A percentile compares a stretch with the other conserved stretches of the same genome.
phyloP scores from a whole-genome alignment of 1,140 invertebrate species.

The Pseudomyrmex cubaensis region DNA sequence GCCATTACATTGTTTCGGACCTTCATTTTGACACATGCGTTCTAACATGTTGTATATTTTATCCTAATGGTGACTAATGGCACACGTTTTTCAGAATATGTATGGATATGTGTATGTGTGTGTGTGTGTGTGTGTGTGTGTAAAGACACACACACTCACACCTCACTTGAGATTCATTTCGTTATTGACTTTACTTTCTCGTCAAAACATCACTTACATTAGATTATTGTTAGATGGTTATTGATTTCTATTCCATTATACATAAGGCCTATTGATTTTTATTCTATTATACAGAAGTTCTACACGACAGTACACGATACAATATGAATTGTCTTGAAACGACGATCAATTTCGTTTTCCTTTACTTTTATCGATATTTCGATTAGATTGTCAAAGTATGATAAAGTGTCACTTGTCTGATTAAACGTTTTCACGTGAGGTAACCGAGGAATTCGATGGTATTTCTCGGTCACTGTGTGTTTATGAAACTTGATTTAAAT shows the following conservation, averaged over 20 bases:
- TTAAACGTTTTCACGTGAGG: constrained; percentile 2
- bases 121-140: too few species aligned
- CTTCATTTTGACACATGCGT: too few species aligned
- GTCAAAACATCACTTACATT: neutral
- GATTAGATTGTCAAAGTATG: constrained; percentile 3
- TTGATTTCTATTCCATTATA: neutral
- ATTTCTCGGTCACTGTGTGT: neutral
- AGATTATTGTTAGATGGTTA: neutral
- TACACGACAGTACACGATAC: too few species aligned
- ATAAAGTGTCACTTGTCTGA: neutral
- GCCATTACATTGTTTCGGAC: too few species aligned
- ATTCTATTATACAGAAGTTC: neutral
- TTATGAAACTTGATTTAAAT: constrained; percentile 38
- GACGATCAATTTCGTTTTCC: neutral
- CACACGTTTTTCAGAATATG: too few species aligned
- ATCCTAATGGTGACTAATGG: too few species aligned
- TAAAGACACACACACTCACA: neutral
- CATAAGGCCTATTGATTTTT: neutral
- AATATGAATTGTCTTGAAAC: constrained; percentile 2
- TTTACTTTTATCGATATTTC: neutral
- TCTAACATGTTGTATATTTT: too few species aligned
- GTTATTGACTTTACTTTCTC: neutral
- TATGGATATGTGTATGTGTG: too few species aligned
- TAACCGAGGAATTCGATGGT: neutral
- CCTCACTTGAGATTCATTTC: neutral